A percentile compares a stretch with the other conserved stretches of the same genome.
Conservation (phyloP, 2,797 vertebrate species). For the Gadopsis bispinosus region DNA sequence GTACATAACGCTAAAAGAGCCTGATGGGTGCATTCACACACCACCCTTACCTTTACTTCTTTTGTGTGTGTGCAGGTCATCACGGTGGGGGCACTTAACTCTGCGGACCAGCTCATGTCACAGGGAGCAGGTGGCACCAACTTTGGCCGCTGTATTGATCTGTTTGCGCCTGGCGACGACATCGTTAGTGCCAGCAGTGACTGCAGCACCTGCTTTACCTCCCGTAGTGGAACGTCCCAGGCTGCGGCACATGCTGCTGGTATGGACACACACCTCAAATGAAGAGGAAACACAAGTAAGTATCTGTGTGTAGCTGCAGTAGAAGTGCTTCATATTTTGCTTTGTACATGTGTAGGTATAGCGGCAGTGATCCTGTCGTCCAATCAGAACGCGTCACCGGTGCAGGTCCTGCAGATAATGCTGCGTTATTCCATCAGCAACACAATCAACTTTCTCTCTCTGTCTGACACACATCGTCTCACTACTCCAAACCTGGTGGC, state of each 20-base stretch:
- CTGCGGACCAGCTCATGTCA: conserved; percentile 85
- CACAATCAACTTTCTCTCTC: conserved; percentile 79
- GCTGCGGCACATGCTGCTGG: conserved; percentile 91
- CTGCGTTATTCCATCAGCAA: conserved; percentile 83
- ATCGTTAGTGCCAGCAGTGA: conserved; percentile 92
- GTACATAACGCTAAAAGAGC: background rate
- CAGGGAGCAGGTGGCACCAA: conserved; percentile 89
- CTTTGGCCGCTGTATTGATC: conserved; percentile 89
- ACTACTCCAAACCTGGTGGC: conserved; percentile 88
- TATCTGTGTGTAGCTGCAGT: background rate
- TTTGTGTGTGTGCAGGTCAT: conserved; percentile 85
- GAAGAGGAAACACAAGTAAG: background rate
- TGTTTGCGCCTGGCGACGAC: conserved; percentile 93
- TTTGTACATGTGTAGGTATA: conserved; percentile 81
- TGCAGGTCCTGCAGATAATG: conserved; percentile 87
- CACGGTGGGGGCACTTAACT: conserved; percentile 90
- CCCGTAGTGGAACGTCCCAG: conserved; percentile 90
- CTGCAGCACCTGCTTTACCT: conserved; percentile 91
- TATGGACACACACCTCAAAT: conserved; percentile 3
- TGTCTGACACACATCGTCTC: conserved; percentile 83
- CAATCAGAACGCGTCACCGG: conserved; percentile 73
- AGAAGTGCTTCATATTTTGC: background rate
- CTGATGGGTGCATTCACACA: background rate
- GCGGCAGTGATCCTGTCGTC: conserved; percentile 86
- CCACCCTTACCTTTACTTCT: background rate